Evolutionary conservation across 2,113 vertebrate genomes (phyloP).

Genomic region (Cinclus mexicanus): DNA sequence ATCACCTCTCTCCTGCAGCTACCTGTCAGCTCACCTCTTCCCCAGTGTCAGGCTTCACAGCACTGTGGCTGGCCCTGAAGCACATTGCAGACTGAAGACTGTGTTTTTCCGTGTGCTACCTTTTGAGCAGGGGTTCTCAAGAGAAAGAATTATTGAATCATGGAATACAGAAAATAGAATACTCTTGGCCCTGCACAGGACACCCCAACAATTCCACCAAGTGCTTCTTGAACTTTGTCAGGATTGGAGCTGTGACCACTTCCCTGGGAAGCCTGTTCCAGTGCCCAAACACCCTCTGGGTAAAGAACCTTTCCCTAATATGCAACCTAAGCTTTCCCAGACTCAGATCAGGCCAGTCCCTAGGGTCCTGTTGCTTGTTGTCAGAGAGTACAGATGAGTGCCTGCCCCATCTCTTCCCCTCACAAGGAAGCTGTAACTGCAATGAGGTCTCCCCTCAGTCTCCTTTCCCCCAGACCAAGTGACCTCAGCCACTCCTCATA

Average conservation of each 20-base stretch:
- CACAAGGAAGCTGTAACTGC: not conserved
- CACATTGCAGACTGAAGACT: not conserved
- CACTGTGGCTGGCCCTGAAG: not conserved
- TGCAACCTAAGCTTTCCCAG: not conserved
- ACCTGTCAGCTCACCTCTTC: not conserved
- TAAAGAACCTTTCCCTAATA: not conserved
- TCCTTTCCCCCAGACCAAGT: not conserved
- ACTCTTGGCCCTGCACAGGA: not conserved
- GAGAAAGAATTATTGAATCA: not conserved
- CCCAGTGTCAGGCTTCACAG: not conserved
- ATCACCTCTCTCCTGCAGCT: not conserved
- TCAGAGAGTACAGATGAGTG: not conserved
- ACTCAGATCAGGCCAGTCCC: not conserved
- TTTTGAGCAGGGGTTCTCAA: not conserved
- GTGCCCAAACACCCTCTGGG: not conserved
- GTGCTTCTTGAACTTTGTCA: not conserved
- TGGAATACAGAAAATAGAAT: not conserved
- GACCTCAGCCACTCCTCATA: rapidly evolving
- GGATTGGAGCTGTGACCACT: not conserved
- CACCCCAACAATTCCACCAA: not conserved
- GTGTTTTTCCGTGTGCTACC: not conserved
- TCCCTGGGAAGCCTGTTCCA: not conserved
- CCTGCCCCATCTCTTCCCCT: not conserved
- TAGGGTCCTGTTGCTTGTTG: not conserved
- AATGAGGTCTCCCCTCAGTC: not conserved